Conservation (phyloP, 92 coral and sea anemone genomes). For the Porites cylindrica region DNA sequence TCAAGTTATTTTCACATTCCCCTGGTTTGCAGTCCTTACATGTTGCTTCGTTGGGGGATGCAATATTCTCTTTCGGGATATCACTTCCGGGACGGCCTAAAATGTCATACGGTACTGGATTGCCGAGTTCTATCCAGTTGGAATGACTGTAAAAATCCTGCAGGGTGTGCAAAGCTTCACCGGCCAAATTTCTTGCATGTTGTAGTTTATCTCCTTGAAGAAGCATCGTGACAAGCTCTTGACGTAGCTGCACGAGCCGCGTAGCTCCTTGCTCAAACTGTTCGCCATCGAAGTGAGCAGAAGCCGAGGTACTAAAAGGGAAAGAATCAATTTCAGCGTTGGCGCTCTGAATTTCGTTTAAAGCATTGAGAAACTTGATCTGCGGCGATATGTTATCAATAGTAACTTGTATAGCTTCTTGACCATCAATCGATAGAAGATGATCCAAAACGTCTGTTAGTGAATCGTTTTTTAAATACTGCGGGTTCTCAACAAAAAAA, state of each 20-base stretch:
- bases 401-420: neutral
- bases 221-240: constrained; percentile 45
- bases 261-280: constrained; percentile 50
- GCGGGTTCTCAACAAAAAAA: constrained; percentile 44
- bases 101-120: constrained; percentile 21
- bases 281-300: constrained; percentile 74
- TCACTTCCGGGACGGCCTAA: constrained; percentile 53
- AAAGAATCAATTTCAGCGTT: constrained; percentile 61
- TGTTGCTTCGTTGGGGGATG: constrained; percentile 52
- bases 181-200: constrained; percentile 65
- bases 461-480: constrained; percentile 42
- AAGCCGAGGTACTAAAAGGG: constrained; percentile 29
- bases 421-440: constrained; percentile 22
- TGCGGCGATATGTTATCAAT: constrained; percentile 47
- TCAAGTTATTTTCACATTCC: constrained; percentile 47
- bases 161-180: constrained; percentile 65
- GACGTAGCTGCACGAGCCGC: constrained; percentile 54
- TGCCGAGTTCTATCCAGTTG: constrained; percentile 79
- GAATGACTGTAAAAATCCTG: constrained; percentile 83
- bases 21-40: constrained; percentile 57
- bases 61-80: constrained; percentile 38
- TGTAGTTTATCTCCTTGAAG: constrained; percentile 37
- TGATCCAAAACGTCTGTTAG: constrained; percentile 17
- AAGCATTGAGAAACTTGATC: constrained; percentile 64
- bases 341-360: constrained; percentile 63